These are phyloP conservation scores for Galemys pyrenaicus DNA, from an alignment of 2,113 vertebrate species.

Conservation along the genomic window DNA sequence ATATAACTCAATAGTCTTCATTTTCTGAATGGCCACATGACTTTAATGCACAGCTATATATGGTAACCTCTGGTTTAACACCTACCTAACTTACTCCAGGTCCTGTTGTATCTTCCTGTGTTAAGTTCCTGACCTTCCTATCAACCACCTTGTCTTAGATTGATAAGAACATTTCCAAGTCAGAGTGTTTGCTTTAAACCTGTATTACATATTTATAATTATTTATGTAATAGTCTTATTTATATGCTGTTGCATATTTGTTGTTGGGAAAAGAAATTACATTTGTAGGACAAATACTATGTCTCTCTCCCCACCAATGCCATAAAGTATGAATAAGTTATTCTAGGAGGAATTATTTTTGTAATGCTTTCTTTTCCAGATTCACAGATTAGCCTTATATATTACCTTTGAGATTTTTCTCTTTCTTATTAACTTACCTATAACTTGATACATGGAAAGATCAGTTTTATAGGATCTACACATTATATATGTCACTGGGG, in stretches of 20 bases:
- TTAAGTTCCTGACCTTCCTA: background rate
- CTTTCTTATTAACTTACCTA: background rate
- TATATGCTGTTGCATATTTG: background rate
- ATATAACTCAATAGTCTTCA: background rate
- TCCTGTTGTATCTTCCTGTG: background rate
- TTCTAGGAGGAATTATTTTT: background rate
- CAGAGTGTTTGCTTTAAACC: background rate
- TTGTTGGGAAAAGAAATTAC: background rate
- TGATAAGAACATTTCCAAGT: background rate
- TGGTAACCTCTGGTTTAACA: background rate
- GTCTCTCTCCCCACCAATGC: background rate
- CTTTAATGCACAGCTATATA: background rate
- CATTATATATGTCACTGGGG: background rate
- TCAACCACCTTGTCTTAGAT: background rate
- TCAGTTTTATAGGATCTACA: background rate
- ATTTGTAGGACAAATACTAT: background rate
- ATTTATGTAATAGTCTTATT: background rate
- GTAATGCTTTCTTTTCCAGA: background rate
- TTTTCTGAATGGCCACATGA: background rate
- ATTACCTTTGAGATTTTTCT: background rate
- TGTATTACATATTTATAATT: no score
- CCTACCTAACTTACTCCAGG: no score
- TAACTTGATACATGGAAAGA: background rate
- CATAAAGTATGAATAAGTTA: background rate
- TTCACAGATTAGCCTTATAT: background rate